A percentile compares a stretch with the other conserved stretches of the same genome.
These are phyloP conservation scores for Geotrupes spiniger DNA, from an alignment of 2,888 invertebrate species.

Conservation along the genomic window DNA sequence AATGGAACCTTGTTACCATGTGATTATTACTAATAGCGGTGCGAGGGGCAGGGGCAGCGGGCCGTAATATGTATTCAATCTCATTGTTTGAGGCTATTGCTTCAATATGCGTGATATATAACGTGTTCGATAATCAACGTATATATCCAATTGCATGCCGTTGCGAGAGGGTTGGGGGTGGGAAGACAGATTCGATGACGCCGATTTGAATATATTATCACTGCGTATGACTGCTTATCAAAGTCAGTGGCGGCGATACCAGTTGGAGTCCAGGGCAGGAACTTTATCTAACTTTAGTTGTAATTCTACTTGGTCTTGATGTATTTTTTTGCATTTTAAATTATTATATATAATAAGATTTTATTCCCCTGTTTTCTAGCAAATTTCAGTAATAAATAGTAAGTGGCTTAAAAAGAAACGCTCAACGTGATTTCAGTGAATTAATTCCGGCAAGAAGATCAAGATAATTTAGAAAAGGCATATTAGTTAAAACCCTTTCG, in stretches of 20 bases:
- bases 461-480: too few species aligned
- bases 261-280: background rate
- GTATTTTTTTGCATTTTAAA: too few species aligned
- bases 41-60: background rate
- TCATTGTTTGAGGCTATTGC: conserved; percentile 12
- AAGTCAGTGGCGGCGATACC: background rate
- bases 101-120: conserved; percentile 8
- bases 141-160: conserved; percentile 1
- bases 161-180: background rate
- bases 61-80: conserved; percentile 11
- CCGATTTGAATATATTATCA: conserved; percentile 4
- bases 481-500: too few species aligned
- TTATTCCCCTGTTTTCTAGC: too few species aligned
- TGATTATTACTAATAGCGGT: conserved; percentile 7
- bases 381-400: too few species aligned
- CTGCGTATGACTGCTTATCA: conserved; percentile 1
- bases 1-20: conserved; percentile 4
- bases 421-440: too few species aligned
- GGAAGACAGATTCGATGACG: background rate
- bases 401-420: too few species aligned
- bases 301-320: too few species aligned
- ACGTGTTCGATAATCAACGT: conserved; percentile 12
- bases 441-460: too few species aligned
- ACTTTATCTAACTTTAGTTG: too few species aligned
- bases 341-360: too few species aligned